phyloP scores from a whole-genome alignment of 2,797 vertebrate species.

The Cynopterus sphinx region DNA sequence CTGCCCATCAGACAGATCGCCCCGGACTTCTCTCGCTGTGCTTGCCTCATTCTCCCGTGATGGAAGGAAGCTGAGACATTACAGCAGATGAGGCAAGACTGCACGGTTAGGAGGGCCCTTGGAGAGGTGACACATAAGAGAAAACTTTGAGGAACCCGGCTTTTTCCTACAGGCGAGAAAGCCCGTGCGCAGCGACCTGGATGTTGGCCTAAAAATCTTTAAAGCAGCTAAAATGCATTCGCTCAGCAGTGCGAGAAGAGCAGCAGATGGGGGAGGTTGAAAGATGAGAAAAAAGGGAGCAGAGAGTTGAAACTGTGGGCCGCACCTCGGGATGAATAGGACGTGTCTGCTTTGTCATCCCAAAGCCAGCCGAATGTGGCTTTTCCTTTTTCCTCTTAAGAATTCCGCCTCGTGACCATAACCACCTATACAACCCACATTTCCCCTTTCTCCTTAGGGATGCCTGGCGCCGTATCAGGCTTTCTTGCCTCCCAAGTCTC shows the following conservation, averaged over 20 bases:
- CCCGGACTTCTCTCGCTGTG: background rate
- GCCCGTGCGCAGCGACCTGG: background rate
- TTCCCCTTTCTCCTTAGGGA: background rate
- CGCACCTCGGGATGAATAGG: background rate
- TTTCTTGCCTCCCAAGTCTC: background rate
- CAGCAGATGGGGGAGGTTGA: background rate
- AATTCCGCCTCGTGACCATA: background rate
- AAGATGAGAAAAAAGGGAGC: background rate
- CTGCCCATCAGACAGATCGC: background rate
- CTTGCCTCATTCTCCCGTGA: background rate
- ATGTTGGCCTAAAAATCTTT: background rate
- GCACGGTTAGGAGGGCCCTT: background rate
- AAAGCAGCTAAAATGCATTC: background rate
- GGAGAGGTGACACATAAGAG: background rate
- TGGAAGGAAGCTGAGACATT: background rate
- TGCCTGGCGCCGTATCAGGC: fast-evolving
- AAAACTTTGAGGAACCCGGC: background rate
- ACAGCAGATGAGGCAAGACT: background rate
- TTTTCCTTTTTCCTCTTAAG: background rate
- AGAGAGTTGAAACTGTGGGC: background rate
- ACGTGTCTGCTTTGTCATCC: background rate
- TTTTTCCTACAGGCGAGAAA: background rate
- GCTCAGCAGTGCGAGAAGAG: background rate
- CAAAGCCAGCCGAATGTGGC: background rate
- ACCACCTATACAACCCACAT: background rate